These are phyloP conservation scores for Cataglyphis livida DNA, from an alignment of 2,888 invertebrate genomes.

Conservation along the genomic window DNA sequence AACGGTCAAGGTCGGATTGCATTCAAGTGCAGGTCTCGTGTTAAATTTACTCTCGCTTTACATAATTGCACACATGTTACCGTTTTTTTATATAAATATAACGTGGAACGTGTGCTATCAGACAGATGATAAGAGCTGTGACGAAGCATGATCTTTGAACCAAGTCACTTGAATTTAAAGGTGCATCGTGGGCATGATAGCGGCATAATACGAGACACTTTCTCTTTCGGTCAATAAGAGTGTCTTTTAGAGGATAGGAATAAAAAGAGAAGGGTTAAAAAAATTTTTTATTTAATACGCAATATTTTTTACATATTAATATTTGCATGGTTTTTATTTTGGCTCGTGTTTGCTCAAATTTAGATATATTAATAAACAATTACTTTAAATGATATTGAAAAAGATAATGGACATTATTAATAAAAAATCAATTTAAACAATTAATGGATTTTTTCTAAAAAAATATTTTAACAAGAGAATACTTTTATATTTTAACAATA, in stretches of 20 bases:
- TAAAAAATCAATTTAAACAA: not conserved
- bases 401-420: not conserved
- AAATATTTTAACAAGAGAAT: too few species aligned
- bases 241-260: not conserved
- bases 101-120: conserved; percentile 19
- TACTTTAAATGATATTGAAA: not conserved
- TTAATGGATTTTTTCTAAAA: too few species aligned
- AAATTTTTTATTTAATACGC: not conserved
- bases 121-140: conserved; percentile 36
- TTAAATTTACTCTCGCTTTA: not conserved
- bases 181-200: not conserved
- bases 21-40: conserved; percentile 6
- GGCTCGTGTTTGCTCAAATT: not conserved
- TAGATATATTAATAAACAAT: not conserved
- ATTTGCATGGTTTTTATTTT: not conserved
- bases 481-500: too few species aligned
- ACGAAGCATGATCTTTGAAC: conserved; percentile 43
- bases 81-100: conserved; percentile 45
- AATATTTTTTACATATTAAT: not conserved
- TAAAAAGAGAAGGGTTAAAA: not conserved
- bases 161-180: conserved; percentile 35
- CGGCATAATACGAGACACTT: not conserved
- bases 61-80: not conserved
- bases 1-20: conserved; percentile 15
- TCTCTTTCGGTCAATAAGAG: not conserved